Evolutionary conservation across 2,797 vertebrate species (phyloP), one percentile per base, ranked within the genome.

Genomic region (Carapus acus): DNA sequence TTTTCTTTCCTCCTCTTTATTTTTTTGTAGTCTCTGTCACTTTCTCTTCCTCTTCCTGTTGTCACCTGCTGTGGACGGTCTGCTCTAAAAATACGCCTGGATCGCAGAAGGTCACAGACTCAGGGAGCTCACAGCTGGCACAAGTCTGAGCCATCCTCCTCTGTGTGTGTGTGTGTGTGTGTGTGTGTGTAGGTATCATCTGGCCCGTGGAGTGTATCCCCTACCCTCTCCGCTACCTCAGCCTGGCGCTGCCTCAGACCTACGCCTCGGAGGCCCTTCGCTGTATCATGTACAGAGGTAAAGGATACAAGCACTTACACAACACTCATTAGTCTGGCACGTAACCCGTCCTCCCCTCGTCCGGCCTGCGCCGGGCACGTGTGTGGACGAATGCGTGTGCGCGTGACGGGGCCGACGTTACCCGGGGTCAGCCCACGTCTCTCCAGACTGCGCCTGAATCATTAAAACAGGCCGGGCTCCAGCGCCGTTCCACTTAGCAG

Each of bases 171-270:
- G 22, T 15, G 90, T 88, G 89, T 64, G 83, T 90, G n/a, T 58
- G 40, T 22, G 36, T 69, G 21, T 37, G 61, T 71, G 22, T 15
- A 90, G 89, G 89, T 64, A 84, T 90, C 64, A 88, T 90, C 78
- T 90, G 89, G 86, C 89, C 88, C 0, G 85, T 89, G 75, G 88
- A 91, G 82, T 89, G 88, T 67, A 89, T 90, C 67, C 87, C 87
- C 0, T 90, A 89, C 71, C 87, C 88, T 18, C 83, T 90, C 7
- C 82, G 87, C 38, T 91, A 89, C 77, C 1, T 89, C 61, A 90
- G 88, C 81, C 69, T 90, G 67, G 81, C 54, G 9, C 84, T 91
- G 7, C 89, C 87, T 56, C 88, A 88, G 79, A 91, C 88, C 4
- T 90, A 88, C 21, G 83, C 88, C 62, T 85, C 89, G 0, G 88